Percentiles rank a stretch among this genome's conserved stretches.
phyloP scores from a whole-genome alignment of 2,888 invertebrate species.

The Incurvaria masculella region DNA sequence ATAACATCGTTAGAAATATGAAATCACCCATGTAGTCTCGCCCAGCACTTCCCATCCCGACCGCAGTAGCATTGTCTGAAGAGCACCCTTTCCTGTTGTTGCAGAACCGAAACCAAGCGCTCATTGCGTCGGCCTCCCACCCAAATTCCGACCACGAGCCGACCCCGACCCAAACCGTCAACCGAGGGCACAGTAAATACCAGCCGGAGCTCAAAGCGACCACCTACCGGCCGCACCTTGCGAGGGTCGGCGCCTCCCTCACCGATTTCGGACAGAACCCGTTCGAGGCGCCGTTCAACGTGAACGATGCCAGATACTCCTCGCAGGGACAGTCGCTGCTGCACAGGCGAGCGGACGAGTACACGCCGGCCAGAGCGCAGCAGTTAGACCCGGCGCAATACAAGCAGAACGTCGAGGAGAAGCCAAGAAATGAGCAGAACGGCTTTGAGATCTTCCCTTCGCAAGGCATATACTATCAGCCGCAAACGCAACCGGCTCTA shows the following conservation, averaged over 20 bases:
- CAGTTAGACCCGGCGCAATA: conserved; percentile 18
- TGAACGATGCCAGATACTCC: conserved; percentile 21
- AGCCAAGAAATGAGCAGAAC: conserved; percentile 3
- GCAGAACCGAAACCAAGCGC: conserved; percentile 52
- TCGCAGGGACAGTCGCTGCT: conserved; percentile 28
- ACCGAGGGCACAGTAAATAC: conserved; percentile 7
- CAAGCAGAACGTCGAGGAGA: conserved; percentile 5
- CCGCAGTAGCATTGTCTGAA: background rate
- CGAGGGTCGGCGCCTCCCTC: conserved; percentile 28
- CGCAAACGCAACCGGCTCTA: background rate
- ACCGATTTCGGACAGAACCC: conserved; percentile 10
- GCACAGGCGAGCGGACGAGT: conserved; percentile 37
- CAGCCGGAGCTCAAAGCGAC: conserved; percentile 29
- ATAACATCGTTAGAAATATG: background rate
- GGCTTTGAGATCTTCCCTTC: conserved; percentile 20
- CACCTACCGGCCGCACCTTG: conserved; percentile 34
- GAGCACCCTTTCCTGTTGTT: conserved; percentile 27
- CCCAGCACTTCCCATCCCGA: background rate
- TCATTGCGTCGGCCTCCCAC: conserved; percentile 23
- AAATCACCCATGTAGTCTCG: too few relatives aligned
- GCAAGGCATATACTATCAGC: conserved; percentile 20
- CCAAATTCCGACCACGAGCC: background rate
- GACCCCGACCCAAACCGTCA: conserved; percentile 6
- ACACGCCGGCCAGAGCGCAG: conserved; percentile 21
- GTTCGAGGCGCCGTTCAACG: conserved; percentile 16